Evolutionary conservation across 1,140 invertebrate genomes (phyloP).

Genomic region (Zaprionus africanus): DNA sequence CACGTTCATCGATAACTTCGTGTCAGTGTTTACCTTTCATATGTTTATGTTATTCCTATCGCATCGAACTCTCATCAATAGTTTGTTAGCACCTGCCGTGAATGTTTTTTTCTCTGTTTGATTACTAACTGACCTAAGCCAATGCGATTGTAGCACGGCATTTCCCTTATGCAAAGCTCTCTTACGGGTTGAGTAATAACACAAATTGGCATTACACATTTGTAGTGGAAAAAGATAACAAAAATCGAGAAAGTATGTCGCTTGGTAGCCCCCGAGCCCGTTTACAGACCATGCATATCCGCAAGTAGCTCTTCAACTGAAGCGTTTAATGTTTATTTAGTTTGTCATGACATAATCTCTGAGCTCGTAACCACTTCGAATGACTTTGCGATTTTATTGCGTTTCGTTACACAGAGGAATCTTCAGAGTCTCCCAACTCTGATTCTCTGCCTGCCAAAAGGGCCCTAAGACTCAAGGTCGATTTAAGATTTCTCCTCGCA

Average conservation of each 20-base stretch:
- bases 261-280: slow-evolving; percentile 6
- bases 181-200: slow-evolving; percentile 59
- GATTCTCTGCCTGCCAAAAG: slow-evolving; percentile 61
- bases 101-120: neutral
- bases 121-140: slow-evolving; percentile 45
- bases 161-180: slow-evolving; percentile 60
- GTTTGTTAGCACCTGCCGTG: too few relatives aligned
- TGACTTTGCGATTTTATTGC: slow-evolving; percentile 54
- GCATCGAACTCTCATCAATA: too few relatives aligned
- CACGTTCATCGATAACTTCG: neutral
- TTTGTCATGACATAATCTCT: slow-evolving; percentile 68
- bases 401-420: slow-evolving; percentile 24
- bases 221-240: slow-evolving; percentile 18
- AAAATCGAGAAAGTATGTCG: slow-evolving; percentile 74
- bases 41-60: neutral
- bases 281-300: slow-evolving; percentile 38
- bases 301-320: slow-evolving; percentile 57
- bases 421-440: slow-evolving; percentile 10
- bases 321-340: slow-evolving; percentile 77
- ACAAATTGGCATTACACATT: slow-evolving; percentile 76
- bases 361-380: slow-evolving; percentile 51
- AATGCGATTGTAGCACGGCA: slow-evolving; percentile 8
- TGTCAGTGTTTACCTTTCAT: too few relatives aligned
- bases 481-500: slow-evolving; percentile 62
- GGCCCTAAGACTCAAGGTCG: slow-evolving; percentile 57